Evolutionary conservation across 2,797 vertebrate species (phyloP).

Genomic region (Diceros bicornis): DNA sequence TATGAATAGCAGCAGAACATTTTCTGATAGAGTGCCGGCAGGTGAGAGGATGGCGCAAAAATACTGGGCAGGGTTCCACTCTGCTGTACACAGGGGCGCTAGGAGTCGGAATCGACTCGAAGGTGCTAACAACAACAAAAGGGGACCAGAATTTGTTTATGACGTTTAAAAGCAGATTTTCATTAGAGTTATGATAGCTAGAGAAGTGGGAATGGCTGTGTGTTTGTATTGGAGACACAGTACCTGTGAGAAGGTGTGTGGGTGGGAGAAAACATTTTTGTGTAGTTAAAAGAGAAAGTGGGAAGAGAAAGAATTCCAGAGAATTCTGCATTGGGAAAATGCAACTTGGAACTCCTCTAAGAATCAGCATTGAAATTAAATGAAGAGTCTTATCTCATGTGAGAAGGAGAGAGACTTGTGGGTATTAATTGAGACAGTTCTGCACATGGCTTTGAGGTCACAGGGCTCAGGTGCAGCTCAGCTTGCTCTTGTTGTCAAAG

Average conservation of each 20-base stretch:
- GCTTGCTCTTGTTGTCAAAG: slow-evolving; percentile 27
- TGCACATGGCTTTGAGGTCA: background rate
- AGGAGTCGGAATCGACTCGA: no score
- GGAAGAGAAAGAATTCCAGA: slow-evolving; percentile 47
- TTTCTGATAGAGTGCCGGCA: no score
- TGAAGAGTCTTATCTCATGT: background rate
- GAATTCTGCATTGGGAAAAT: slow-evolving; percentile 63
- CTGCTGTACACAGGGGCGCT: no score
- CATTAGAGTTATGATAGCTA: slow-evolving; percentile 27
- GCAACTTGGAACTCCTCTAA: slow-evolving; percentile 32
- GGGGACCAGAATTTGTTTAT: slow-evolving; percentile 54
- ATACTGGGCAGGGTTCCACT: no score
- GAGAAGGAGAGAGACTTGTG: background rate
- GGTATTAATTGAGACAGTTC: background rate
- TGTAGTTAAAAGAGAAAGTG: slow-evolving; percentile 43
- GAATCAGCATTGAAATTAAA: slow-evolving; percentile 68
- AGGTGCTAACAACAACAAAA: background rate
- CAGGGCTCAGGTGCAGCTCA: background rate
- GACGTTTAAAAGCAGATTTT: slow-evolving; percentile 66
- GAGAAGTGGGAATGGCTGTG: background rate
- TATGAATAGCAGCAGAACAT: no score
- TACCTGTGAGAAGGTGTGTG: background rate
- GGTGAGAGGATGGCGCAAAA: no score
- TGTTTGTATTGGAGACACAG: background rate
- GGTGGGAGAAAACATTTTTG: background rate